phyloP scores from a whole-genome alignment of 2,888 invertebrate genomes.

The Drosophila trichaetosa region DNA sequence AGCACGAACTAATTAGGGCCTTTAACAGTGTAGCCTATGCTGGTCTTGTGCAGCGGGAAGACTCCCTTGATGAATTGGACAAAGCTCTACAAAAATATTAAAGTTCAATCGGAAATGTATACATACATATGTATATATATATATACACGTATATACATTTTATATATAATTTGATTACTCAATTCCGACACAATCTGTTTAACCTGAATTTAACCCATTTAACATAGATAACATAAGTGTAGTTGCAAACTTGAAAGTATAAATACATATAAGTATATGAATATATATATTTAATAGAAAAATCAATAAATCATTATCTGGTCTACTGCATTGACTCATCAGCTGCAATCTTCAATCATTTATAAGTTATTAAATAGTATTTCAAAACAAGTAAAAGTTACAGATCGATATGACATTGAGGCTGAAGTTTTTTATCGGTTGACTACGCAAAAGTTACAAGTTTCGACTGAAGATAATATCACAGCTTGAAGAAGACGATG shows the following conservation, averaged over 20 bases:
- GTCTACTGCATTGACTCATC: neutral
- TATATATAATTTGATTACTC: neutral
- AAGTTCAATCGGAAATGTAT: neutral
- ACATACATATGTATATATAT: neutral
- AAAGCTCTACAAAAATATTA: neutral
- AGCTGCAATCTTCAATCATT: neutral
- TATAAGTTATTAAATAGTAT: neutral
- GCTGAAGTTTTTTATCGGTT: neutral
- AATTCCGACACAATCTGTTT: neutral
- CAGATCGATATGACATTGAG: neutral
- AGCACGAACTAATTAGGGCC: constrained; percentile 9
- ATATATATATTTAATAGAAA: neutral
- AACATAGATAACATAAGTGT: neutral
- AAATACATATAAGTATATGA: neutral
- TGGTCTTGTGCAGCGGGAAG: constrained; percentile 7
- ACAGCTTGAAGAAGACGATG: too few species aligned
- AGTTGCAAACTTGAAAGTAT: neutral
- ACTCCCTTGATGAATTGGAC: neutral
- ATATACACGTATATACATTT: too few species aligned
- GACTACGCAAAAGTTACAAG: neutral
- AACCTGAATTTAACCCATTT: neutral
- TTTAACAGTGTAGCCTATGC: constrained; percentile 32
- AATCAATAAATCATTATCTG: neutral
- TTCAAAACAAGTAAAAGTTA: neutral
- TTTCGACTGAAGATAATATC: neutral